Base-by-base conservation (phyloP, 2,113 vertebrate genomes). In the Heteronetta atricapilla region DNA sequence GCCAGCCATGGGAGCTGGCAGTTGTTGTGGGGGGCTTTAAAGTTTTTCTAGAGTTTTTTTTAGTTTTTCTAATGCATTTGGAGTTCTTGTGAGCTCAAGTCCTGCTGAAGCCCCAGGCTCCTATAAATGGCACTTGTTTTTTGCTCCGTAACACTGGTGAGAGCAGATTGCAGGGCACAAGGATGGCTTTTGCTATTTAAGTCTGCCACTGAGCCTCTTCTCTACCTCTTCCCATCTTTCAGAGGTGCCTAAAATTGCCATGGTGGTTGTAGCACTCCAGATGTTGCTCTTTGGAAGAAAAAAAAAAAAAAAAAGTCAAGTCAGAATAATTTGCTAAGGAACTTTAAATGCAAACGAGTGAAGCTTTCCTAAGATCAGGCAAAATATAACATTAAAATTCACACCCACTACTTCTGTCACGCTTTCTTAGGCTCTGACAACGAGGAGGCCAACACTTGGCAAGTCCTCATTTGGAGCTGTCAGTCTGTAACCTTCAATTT, bases 341-440 rank as follows among this genome's bases (percentile, higher is more conserved):
- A 42, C 80, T 93, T 91, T 66, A 74, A 59, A 88, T 85, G 84
- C 70, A 93, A 85, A 74, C 0, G 10, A 85, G 55, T 55, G 60
- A 91, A 73, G 60, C 73, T 78, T 89, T 92, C 67, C 48, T 55
- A 64, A 74, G 80, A 85, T 74, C 48, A 74, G 76, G 81, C 94
- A 74, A 91, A 69, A 78, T 59, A 74, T 81, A 95, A 62, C 63
- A 77, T 85, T 88, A 64, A 85, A 77, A 91, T 88, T 78, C 84
- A 78, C 80, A 59, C 75, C 80, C 80, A 78, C 84, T 0, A 0
- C 55, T 95, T 88, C 82, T 90, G 82, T 80, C 90, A 91, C 23
- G 29, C 70, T 82, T 85, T 42, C 70, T 62, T 77, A 64, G 88
- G 66, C 70, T 91, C 70, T 82, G 94, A 85, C 66, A 77, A 53